These are phyloP conservation scores for Verasper variegatus DNA, from an alignment of 2,113 vertebrate genomes.

Conservation along the genomic window DNA sequence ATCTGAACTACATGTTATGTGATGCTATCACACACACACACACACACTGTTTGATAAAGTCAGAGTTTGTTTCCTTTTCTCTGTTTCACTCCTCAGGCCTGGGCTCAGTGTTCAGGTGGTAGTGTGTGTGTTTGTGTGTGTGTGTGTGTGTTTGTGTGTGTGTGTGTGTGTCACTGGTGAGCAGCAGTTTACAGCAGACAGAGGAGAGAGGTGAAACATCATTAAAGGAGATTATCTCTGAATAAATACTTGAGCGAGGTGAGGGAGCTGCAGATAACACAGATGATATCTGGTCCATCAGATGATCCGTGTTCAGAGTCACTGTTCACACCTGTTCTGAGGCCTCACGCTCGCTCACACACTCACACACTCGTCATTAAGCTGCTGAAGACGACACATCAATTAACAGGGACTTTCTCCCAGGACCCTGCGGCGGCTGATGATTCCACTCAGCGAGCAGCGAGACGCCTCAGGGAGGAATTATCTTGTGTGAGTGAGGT, in stretches of 20 bases:
- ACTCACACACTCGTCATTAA: constrained; percentile 19
- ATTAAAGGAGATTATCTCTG: constrained; percentile 77
- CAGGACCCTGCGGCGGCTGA: constrained; percentile 13
- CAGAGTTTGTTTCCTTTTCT: too few species aligned
- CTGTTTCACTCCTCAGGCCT: too few species aligned
- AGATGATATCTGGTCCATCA: constrained; percentile 55
- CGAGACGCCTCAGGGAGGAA: background rate
- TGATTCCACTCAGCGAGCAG: constrained; percentile 6
- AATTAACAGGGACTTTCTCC: constrained; percentile 55
- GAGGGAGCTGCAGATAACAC: constrained; percentile 51
- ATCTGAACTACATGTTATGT: too few species aligned
- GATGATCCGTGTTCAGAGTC: constrained; percentile 23
- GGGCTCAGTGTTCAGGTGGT: background rate
- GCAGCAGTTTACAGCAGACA: constrained; percentile 2
- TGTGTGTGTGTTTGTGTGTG: constrained; percentile 21
- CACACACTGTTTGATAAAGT: too few species aligned
- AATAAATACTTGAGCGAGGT: constrained; percentile 64
- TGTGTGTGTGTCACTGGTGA: background rate
- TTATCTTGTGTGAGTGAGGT: background rate
- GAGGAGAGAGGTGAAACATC: constrained; percentile 55
- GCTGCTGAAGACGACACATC: constrained; percentile 38
- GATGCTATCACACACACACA: too few species aligned
- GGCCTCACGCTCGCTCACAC: constrained; percentile 9
- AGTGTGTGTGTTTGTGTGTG: constrained; percentile 21
- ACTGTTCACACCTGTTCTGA: constrained; percentile 5